Conservation (phyloP, 2,888 invertebrate species). For the Melanostoma scalare region DNA sequence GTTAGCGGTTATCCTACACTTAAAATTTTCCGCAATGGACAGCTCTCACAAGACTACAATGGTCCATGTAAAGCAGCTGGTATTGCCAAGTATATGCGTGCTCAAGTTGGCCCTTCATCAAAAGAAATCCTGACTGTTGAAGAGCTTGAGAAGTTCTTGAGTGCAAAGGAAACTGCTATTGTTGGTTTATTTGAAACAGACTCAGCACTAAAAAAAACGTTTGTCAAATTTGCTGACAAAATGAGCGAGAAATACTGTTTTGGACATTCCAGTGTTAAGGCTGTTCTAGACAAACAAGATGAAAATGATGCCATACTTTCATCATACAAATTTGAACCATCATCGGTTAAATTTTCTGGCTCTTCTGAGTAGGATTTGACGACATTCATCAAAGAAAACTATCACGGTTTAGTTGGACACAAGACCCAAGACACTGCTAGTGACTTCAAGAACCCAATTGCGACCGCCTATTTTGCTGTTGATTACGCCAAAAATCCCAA, state of each 20-base stretch:
- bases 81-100: conserved; percentile 91
- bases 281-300: conserved; percentile 89
- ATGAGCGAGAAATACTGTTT: conserved; percentile 94
- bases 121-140: conserved; percentile 89
- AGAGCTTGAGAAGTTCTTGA: conserved; percentile 88
- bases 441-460: conserved; percentile 94
- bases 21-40: conserved; percentile 96
- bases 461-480: conserved; percentile 95
- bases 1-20: conserved; percentile 98
- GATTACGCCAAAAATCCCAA: conserved; percentile 98
- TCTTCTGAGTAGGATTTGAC: conserved; percentile 87
- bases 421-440: conserved; percentile 92
- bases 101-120: conserved; percentile 98
- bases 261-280: conserved; percentile 89
- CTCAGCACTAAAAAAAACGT: conserved; percentile 90
- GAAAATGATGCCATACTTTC: conserved; percentile 90
- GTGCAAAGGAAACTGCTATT: conserved; percentile 89
- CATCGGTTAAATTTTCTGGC: conserved; percentile 89
- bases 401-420: conserved; percentile 95
- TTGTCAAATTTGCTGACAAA: conserved; percentile 94
- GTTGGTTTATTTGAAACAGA: conserved; percentile 93
- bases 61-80: conserved; percentile 97
- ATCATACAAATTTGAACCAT: conserved; percentile 97
- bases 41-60: conserved; percentile 94
- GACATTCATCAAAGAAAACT: conserved; percentile 92